Evolutionary conservation across 1,140 invertebrate genomes (phyloP), one percentile per base, ranked within the genome.

Genomic region (Diachasmimorpha longicaudata): DNA sequence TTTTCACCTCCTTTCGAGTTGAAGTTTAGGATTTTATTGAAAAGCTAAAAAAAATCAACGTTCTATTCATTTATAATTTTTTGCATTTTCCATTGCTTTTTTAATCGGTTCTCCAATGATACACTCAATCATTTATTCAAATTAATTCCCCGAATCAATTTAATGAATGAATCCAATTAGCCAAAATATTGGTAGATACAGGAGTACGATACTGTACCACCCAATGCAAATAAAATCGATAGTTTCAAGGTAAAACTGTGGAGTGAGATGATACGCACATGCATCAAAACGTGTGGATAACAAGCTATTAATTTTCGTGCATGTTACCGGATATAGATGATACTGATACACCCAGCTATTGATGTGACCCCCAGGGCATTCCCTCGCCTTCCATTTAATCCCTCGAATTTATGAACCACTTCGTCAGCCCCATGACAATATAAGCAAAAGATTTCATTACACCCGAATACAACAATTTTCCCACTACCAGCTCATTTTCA

Each of bases 231-330:
- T n/a, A 52, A 52, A 52, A 52, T 52, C 48, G 16, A 52, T 52
- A 52, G n/a, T n/a, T 16, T 16, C 14, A 52, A 52, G 48, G 48
- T 63, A 63, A 63, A 63, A 63, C 11, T 63, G 52, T 58, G 21
- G 58, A 63, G 23, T 4, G 58, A 25, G 48, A 58, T 58, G 36
- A 36, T 48, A 55, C 46, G 13, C 23, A 72, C 14, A 10, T 10
- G 58, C 21, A 63, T 63, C 58, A 42, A 63, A 16, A 42, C 31
- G 21, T 66, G 71, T 19, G 70, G 71, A 42, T 73, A 73, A 73
- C 71, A 58, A 73, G 19, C 71, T 73, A 73, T 73, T 73, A 73
- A 73, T 73, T 73, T 73, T 73, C 71, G 58, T 73, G 71, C 52
- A 73, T 73, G 52, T 63, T 58, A 37, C 42, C 68, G 39, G 31